Percentiles rank a stretch among this genome's conserved stretches.
These are phyloP conservation scores for Balearica regulorum DNA, from an alignment of 2,797 vertebrate genomes.

Conservation along the genomic window DNA sequence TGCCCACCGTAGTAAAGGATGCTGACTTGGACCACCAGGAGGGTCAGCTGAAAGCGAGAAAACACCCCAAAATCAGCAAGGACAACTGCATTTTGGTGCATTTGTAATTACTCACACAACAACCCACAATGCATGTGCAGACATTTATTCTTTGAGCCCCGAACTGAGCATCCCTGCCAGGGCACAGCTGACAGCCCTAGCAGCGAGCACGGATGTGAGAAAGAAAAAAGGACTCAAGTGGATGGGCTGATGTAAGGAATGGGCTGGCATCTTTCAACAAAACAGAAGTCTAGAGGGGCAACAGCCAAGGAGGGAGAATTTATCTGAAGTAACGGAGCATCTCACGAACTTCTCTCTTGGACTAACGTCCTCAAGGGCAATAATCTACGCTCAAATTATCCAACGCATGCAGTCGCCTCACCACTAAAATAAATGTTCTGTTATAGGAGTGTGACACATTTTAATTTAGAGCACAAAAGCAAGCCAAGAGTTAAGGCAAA, in stretches of 20 bases:
- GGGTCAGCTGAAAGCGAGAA: conserved; percentile 81
- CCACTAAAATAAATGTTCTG: background rate
- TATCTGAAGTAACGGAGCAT: background rate
- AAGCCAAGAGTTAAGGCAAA: background rate
- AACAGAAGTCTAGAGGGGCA: background rate
- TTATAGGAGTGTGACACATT: background rate
- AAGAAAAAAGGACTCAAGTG: background rate
- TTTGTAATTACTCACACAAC: background rate
- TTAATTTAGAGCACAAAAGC: background rate
- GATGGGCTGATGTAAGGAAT: background rate
- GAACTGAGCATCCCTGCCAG: background rate
- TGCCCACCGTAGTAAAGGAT: conserved; percentile 93
- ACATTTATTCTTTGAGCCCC: background rate
- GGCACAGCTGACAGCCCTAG: background rate
- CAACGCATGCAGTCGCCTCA: background rate
- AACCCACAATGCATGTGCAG: background rate
- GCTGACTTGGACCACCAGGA: conserved; percentile 87
- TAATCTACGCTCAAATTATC: background rate
- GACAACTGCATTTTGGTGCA: background rate
- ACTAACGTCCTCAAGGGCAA: background rate
- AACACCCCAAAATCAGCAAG: background rate
- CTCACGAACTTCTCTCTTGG: background rate
- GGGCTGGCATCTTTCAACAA: background rate
- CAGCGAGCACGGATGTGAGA: background rate
- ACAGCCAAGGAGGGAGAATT: background rate